These are phyloP conservation scores for Hephaestus fuliginosus DNA, from an alignment of 2,797 vertebrate genomes.

Conservation along the genomic window DNA sequence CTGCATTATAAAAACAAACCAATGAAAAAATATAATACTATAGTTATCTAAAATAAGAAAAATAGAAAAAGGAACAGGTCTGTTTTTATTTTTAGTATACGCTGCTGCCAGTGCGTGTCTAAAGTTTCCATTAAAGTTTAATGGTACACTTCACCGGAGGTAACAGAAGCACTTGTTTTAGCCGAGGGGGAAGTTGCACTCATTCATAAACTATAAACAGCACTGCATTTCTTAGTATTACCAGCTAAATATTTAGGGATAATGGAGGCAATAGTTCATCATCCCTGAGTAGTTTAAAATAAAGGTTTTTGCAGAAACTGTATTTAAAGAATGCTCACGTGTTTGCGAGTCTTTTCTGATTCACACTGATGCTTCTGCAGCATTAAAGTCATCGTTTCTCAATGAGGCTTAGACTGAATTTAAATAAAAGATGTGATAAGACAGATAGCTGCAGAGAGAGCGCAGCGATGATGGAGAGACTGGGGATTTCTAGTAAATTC, in stretches of 20 bases:
- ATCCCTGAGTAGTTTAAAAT: background rate
- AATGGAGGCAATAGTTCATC: background rate
- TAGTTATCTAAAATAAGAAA: background rate
- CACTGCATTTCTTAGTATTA: background rate
- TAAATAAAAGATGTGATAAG: background rate
- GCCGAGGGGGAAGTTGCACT: conserved; percentile 12
- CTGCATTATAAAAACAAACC: background rate
- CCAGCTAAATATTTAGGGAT: background rate
- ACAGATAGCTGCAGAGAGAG: background rate
- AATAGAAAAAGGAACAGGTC: background rate
- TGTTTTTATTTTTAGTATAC: background rate
- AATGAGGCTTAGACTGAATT: background rate
- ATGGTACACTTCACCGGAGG: background rate
- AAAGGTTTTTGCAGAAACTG: background rate
- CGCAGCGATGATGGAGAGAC: conserved; percentile 1
- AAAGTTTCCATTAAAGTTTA: conserved; percentile 18
- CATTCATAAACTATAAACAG: conserved; percentile 4
- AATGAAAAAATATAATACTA: background rate
- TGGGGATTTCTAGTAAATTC: conserved; percentile 57
- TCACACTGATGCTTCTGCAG: background rate
- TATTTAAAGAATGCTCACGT: background rate
- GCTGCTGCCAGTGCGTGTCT: background rate
- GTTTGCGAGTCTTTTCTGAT: background rate
- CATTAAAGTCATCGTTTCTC: background rate
- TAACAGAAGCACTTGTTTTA: conserved; percentile 11